These are phyloP conservation scores for Eumeta japonica DNA, from an alignment of 1,140 invertebrate genomes.

Conservation along the genomic window DNA sequence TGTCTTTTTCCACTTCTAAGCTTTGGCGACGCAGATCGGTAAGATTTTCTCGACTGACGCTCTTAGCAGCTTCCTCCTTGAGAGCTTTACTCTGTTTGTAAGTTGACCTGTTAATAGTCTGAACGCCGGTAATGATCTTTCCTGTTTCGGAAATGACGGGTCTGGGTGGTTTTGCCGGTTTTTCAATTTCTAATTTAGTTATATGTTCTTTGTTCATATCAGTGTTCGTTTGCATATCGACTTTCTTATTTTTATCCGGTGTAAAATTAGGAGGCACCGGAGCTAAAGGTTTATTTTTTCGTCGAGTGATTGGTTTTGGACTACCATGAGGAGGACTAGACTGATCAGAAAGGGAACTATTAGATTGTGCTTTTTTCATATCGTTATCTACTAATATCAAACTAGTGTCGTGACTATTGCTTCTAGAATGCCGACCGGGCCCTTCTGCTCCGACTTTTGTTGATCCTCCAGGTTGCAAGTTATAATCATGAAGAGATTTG, in stretches of 20 bases:
- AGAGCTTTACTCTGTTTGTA: constrained; percentile 46
- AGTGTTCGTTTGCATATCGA: constrained; percentile 18
- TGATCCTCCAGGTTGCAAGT: constrained; percentile 18
- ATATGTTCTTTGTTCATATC: constrained; percentile 25
- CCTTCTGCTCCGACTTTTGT: constrained; percentile 15
- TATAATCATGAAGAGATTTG: constrained; percentile 51
- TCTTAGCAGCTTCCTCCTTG: constrained; percentile 34
- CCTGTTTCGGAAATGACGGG: constrained; percentile 48
- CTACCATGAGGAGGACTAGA: constrained; percentile 69
- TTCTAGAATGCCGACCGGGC: constrained; percentile 46
- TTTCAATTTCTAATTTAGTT: constrained; percentile 29
- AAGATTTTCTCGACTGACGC: constrained; percentile 44
- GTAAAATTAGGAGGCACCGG: constrained; percentile 64
- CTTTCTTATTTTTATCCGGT: constrained; percentile 40
- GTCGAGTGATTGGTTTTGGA: constrained; percentile 68
- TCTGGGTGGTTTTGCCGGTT: constrained; percentile 62
- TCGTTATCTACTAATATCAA: constrained; percentile 51
- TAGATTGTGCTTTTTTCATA: constrained; percentile 67
- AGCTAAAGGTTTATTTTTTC: constrained; percentile 68
- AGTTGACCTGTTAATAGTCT: constrained; percentile 53
- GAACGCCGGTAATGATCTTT: constrained; percentile 48
- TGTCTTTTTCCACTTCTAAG: constrained; percentile 47
- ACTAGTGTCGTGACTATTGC: constrained; percentile 57
- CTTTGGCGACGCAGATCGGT: constrained; percentile 44
- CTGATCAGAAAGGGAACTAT: constrained; percentile 65